phyloP scores from a whole-genome alignment of 2,888 invertebrate genomes.

The Homarus gammarus region DNA sequence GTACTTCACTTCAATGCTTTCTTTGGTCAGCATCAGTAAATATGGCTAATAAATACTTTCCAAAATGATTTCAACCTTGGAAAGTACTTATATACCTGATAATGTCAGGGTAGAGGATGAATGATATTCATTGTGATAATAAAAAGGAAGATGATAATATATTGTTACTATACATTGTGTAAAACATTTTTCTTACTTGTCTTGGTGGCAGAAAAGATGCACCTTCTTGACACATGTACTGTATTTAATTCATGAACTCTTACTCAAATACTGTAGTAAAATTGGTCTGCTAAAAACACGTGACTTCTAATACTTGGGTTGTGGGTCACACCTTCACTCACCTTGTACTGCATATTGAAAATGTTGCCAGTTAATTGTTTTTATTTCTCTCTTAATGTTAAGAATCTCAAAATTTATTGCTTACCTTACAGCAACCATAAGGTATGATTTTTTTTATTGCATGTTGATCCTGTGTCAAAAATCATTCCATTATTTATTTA shows the following conservation, averaged over 20 bases:
- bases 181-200: neutral
- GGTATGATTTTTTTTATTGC: too few species aligned
- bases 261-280: neutral
- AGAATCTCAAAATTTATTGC: neutral
- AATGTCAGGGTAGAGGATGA: neutral
- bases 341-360: too few species aligned
- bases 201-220: neutral
- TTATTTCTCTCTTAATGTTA: neutral
- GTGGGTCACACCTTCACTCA: too few species aligned
- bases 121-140: slow-evolving; percentile 16
- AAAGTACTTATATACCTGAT: neutral
- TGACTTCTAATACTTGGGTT: too few species aligned
- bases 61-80: neutral
- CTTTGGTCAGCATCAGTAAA: neutral
- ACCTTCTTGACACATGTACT: neutral
- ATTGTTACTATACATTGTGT: neutral
- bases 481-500: slow-evolving; percentile 24
- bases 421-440: neutral
- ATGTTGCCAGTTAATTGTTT: too few species aligned
- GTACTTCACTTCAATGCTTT: neutral
- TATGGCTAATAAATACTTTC: neutral
- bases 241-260: neutral
- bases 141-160: neutral
- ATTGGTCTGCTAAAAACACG: neutral
- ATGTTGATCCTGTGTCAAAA: too few species aligned